phyloP scores from a whole-genome alignment of 2,888 invertebrate genomes.

The Chaetogeoica ovagalla region DNA sequence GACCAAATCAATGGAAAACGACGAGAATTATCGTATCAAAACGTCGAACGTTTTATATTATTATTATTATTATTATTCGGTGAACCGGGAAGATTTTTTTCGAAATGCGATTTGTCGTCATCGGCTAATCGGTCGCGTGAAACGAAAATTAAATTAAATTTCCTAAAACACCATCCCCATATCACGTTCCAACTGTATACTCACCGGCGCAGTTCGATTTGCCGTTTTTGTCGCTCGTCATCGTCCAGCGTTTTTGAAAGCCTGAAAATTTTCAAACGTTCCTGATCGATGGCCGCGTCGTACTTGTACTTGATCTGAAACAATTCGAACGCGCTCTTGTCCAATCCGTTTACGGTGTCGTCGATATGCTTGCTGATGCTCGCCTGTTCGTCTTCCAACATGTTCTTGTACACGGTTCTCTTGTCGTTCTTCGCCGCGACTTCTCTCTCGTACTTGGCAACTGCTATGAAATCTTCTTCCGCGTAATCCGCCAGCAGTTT shows the following conservation, averaged over 20 bases:
- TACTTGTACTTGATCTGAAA: constrained; percentile 65
- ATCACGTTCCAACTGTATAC: not conserved
- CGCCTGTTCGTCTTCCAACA: constrained; percentile 16
- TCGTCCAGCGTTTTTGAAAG: constrained; percentile 47
- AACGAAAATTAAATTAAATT: no score
- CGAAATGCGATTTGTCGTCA: no score
- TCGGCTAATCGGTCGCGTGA: no score
- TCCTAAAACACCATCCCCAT: no score
- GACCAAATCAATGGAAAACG: no score
- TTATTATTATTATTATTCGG: no score
- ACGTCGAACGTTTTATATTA: no score
- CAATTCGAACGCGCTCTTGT: constrained; percentile 57
- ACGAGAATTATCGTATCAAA: no score
- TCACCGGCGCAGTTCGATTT: not conserved
- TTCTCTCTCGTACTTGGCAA: constrained; percentile 8
- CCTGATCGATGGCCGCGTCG: constrained; percentile 74
- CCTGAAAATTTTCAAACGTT: constrained; percentile 57
- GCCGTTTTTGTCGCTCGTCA: not conserved
- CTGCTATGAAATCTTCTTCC: constrained; percentile 1
- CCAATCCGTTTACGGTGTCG: constrained; percentile 56
- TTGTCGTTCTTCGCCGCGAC: not conserved
- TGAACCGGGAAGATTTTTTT: no score
- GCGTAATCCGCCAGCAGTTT: not conserved
- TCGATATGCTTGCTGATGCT: constrained; percentile 30
- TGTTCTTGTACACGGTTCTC: constrained; percentile 12